A percentile compares a stretch with the other conserved stretches of the same genome.
These are phyloP conservation scores for Diorhabda carinulata DNA, from an alignment of 1,140 invertebrate species.

Conservation along the genomic window DNA sequence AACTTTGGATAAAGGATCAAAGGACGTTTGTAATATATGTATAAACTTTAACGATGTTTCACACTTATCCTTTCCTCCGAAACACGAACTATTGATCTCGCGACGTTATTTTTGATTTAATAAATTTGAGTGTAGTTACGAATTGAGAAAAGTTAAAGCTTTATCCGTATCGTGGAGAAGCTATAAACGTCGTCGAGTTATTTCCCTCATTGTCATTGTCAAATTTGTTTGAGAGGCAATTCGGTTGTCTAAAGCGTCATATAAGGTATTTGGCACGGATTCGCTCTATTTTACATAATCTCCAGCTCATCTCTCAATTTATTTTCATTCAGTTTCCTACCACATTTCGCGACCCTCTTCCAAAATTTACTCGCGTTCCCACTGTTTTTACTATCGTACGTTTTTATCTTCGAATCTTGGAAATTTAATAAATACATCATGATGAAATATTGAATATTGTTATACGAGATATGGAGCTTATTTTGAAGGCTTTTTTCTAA, in stretches of 20 bases:
- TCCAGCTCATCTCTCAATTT: constrained; percentile 14
- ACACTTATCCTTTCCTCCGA: not conserved
- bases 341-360: constrained; percentile 8
- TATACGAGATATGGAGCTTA: too few species aligned
- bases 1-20: not conserved
- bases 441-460: too few species aligned
- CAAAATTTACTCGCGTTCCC: not conserved
- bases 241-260: constrained; percentile 18
- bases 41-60: not conserved
- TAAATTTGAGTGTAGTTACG: not conserved
- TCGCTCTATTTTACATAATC: constrained; percentile 20
- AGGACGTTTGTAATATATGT: not conserved
- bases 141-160: not conserved
- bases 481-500: too few species aligned
- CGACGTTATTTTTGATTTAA: not conserved
- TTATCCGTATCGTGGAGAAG: not conserved
- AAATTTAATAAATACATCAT: too few species aligned
- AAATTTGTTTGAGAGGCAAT: constrained; percentile 17
- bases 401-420: too few species aligned
- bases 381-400: too few species aligned
- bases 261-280: constrained; percentile 20
- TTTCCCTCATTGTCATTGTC: constrained; percentile 16
- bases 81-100: not conserved
- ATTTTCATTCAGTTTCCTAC: constrained; percentile 13
- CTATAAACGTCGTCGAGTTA: constrained; percentile 4